A percentile compares a stretch with the other conserved stretches of the same genome.
Conservation (phyloP, 2,113 vertebrate genomes). For the Phalacrocorax carbo region DNA sequence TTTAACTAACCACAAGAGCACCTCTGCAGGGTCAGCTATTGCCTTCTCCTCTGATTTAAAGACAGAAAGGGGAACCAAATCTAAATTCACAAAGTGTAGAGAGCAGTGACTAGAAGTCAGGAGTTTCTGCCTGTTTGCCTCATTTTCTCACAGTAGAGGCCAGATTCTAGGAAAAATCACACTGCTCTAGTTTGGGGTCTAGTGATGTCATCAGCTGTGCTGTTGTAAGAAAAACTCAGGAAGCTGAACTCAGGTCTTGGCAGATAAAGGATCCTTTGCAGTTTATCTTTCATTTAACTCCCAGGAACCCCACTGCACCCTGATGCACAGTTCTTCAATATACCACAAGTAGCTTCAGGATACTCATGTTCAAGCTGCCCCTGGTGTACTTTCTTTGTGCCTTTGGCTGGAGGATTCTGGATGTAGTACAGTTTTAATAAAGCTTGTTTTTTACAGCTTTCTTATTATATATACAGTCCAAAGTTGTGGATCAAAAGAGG, state of each 20-base stretch:
- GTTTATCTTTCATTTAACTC: background rate
- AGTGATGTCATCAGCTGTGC: background rate
- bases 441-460: background rate
- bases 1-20: background rate
- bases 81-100: background rate
- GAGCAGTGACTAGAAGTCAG: background rate
- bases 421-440: background rate
- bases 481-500: background rate
- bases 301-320: background rate
- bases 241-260: background rate
- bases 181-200: background rate
- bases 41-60: background rate
- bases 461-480: background rate
- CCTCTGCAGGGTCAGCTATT: rapidly evolving
- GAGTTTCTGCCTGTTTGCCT: background rate
- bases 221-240: background rate
- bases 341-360: background rate
- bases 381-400: background rate
- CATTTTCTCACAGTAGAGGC: background rate
- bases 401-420: background rate
- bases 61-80: background rate
- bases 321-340: background rate
- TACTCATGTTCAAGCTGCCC: background rate
- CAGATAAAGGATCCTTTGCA: background rate
- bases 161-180: background rate